Conservation (phyloP, 2,888 invertebrate genomes). For the Thelaira solivaga region DNA sequence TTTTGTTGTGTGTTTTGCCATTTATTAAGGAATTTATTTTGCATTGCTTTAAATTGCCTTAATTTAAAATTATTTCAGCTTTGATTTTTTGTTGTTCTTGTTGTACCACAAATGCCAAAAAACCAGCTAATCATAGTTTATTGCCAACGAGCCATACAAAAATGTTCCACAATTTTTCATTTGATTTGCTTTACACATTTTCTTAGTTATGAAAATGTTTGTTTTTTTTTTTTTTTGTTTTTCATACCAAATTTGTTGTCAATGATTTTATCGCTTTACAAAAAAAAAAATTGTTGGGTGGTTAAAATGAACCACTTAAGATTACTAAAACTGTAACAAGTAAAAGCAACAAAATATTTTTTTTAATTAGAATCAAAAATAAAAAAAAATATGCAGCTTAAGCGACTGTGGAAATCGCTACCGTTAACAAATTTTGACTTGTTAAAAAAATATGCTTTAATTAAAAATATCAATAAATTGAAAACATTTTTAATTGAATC, state of each 20-base stretch:
- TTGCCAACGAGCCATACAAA: not conserved
- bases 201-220: slow-evolving; percentile 7
- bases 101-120: slow-evolving; percentile 39
- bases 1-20: slow-evolving; percentile 10
- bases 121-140: not conserved
- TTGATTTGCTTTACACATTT: not conserved
- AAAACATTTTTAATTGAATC: too few species aligned
- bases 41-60: not conserved
- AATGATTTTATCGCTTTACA: not conserved
- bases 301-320: slow-evolving; percentile 14
- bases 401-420: not conserved
- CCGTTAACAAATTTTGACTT: not conserved
- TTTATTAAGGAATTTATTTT: slow-evolving; percentile 21
- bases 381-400: not conserved
- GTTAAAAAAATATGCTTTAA: too few species aligned
- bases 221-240: slow-evolving; percentile 12
- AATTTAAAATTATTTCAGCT: not conserved
- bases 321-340: slow-evolving; percentile 21
- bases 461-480: too few species aligned
- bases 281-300: slow-evolving; percentile 21
- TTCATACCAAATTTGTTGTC: not conserved
- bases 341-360: not conserved
- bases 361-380: not conserved
- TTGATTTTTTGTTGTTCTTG: too few species aligned
- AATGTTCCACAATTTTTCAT: not conserved